Conservation (phyloP, 2,888 invertebrate genomes). For the Mayetiola destructor region DNA sequence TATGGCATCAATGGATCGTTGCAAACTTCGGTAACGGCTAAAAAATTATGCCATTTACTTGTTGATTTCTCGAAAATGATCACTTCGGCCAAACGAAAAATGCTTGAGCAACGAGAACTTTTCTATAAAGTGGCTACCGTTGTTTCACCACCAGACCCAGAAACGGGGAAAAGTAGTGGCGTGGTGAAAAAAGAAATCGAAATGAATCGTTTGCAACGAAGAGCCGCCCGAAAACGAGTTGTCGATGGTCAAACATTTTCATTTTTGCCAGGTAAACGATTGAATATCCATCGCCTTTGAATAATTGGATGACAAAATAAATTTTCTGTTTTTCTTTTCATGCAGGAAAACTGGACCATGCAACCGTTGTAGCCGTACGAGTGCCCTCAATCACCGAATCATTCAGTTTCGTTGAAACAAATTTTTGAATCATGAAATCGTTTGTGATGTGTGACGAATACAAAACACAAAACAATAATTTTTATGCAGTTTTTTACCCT, state of each 20-base stretch:
- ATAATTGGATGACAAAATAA: background rate
- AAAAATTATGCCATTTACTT: conserved; percentile 53
- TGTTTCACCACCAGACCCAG: conserved; percentile 29
- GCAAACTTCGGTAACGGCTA: conserved; percentile 45
- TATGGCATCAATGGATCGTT: conserved; percentile 51
- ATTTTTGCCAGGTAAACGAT: conserved; percentile 49
- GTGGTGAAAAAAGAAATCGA: conserved; percentile 38
- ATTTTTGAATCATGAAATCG: no score
- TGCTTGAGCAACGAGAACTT: conserved; percentile 66
- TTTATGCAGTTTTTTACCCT: no score
- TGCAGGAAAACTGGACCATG: conserved; percentile 64
- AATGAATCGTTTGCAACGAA: conserved; percentile 47
- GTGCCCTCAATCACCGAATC: background rate
- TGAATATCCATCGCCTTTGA: background rate
- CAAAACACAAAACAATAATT: no score
- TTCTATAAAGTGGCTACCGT: conserved; percentile 45
- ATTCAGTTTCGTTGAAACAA: background rate
- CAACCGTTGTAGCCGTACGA: conserved; percentile 55
- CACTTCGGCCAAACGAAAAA: conserved; percentile 66
- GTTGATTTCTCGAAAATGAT: conserved; percentile 65
- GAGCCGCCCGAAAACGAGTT: conserved; percentile 50
- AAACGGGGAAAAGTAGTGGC: conserved; percentile 23
- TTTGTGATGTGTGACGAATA: no score
- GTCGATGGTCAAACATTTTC: conserved; percentile 55
- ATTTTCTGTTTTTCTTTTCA: background rate